Percentiles rank a stretch among this genome's conserved stretches.
These are phyloP conservation scores for Vespertilio murinus DNA, from an alignment of 2,797 vertebrate species.

Conservation along the genomic window DNA sequence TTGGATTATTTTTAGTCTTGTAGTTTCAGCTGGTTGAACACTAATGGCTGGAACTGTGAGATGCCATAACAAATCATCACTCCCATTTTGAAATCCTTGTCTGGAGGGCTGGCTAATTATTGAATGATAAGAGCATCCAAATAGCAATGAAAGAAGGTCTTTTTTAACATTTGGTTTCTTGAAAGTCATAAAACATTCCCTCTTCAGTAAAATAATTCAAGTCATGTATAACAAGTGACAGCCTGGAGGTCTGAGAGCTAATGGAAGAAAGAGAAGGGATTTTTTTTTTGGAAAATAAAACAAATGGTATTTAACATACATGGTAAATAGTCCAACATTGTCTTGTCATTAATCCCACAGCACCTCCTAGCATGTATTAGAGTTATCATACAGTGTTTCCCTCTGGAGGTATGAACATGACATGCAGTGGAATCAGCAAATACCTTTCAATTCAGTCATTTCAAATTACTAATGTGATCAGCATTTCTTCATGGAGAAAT, in stretches of 20 bases:
- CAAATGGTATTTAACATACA: not conserved
- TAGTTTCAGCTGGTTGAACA: conserved; percentile 53
- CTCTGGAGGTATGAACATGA: not conserved
- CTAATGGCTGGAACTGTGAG: conserved; percentile 45
- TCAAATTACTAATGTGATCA: not conserved
- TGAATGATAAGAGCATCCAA: conserved; percentile 45
- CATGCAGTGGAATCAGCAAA: not conserved
- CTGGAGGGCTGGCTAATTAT: conserved; percentile 28
- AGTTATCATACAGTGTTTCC: not conserved
- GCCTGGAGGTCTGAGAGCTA: not conserved
- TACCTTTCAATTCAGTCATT: not conserved
- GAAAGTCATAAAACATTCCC: conserved; percentile 17
- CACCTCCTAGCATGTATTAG: too few relatives aligned
- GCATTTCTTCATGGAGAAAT: conserved; percentile 12
- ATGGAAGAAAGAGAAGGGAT: not conserved
- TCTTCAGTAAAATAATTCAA: conserved; percentile 15
- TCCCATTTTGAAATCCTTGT: conserved; percentile 39
- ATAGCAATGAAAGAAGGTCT: conserved; percentile 24
- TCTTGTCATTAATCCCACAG: not conserved
- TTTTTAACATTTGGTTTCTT: conserved; percentile 2
- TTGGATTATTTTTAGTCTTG: conserved; percentile 73
- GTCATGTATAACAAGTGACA: not conserved
- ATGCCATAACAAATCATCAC: conserved; percentile 25
- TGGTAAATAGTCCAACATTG: not conserved
- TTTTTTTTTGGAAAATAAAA: not conserved